Evolutionary conservation across 53 echinoderm and acorn worm genomes (phyloP), one percentile per base, ranked within the genome.

Genomic region (Echinometra lucunter): DNA sequence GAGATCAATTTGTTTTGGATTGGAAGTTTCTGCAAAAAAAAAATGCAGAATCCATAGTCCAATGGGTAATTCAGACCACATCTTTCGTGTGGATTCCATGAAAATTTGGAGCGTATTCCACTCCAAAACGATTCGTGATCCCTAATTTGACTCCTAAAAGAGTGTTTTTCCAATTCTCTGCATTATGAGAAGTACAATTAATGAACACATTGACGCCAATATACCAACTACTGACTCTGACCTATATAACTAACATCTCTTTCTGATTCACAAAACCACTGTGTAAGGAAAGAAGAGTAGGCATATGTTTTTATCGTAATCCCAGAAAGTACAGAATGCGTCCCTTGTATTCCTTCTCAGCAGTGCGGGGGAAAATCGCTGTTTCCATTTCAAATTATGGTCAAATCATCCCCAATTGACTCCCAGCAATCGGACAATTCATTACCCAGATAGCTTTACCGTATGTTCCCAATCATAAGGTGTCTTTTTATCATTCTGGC

Each of bases 331-430:
- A 38, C 25, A 89, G 89, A 89, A 89, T 58, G 89, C 60, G 32
- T 60, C 89, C 58, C 45, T 89, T 89, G 89, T 89, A 60, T 18
- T 28, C 23, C 37, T 38, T 45, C 85, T 21, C 85, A 85, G 85
- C 53, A n/a, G 18, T n/a, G 85, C 45, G 49, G n/a, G 85, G 0
- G 7, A 87, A 89, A 21, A 58, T 60, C 8, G 38, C 60, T 89
- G 91, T 91, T 91, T 91, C 91, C 80, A 92, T 75, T 92, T 66
- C 75, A 55, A 18, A 92, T 92, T 75, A 92, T 78, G 47, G 57
- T 57, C 47, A 78, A 78, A 92, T 74, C 93, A 92, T 92, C 75
- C 45, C 57, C 80, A 92, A 75, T 58, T 78, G 56, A 55, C 58
- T 92, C 93, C 56, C 57, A 44, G 40, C 75, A 57, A 80, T 56